Conservation (phyloP, 2,797 vertebrate species). For the Tadarida brasiliensis region DNA sequence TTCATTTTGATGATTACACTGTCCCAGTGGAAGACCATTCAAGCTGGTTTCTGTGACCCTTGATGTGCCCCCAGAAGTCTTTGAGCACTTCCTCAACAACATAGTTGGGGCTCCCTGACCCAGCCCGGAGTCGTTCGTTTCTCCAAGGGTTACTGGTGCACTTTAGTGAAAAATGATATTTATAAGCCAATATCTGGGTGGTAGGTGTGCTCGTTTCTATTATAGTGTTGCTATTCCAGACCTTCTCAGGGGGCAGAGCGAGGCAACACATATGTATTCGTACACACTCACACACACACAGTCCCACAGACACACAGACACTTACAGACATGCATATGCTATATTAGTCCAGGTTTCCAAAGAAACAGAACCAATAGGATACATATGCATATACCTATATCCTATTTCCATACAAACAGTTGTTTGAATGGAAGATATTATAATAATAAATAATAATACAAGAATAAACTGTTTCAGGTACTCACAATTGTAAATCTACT, state of each 20-base stretch:
- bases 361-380: not conserved
- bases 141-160: not conserved
- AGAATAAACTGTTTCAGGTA: not conserved
- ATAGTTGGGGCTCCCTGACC: not conserved
- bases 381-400: too few relatives aligned
- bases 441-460: not conserved
- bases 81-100: not conserved
- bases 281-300: too few relatives aligned
- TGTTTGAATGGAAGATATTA: not conserved
- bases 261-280: not conserved
- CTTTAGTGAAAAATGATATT: constrained; percentile 1
- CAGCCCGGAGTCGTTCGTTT: not conserved
- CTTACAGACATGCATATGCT: not conserved
- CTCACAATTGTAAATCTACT: not conserved
- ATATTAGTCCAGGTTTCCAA: not conserved
- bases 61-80: not conserved
- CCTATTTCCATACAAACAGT: not conserved
- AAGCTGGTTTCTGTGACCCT: not conserved
- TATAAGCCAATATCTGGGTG: not conserved
- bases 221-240: not conserved
- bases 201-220: not conserved
- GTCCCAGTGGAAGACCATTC: not conserved
- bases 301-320: too few relatives aligned
- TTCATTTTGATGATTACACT: not conserved
- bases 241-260: not conserved